Evolutionary conservation across 2,113 vertebrate species (phyloP), one percentile per base, ranked within the genome.

Genomic region (Halcyon malimbica): DNA sequence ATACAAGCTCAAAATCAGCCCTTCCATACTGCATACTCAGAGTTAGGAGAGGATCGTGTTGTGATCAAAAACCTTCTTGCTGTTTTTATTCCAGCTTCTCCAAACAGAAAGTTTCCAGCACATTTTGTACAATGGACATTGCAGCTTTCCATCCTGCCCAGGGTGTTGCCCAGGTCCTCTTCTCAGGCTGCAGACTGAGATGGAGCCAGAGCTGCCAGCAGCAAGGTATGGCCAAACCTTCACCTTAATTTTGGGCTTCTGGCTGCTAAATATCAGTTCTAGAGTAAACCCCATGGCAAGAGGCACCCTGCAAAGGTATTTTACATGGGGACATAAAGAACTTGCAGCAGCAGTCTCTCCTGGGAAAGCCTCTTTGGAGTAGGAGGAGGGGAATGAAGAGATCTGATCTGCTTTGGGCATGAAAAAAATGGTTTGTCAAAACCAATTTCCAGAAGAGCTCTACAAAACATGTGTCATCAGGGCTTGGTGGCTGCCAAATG

Each of bases 311-410:
- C 48, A 26, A 9, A 33, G 16, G 26, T 9, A 16, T 60, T 77
- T 39, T 20, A 5, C 5, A 2, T 12, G 59, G 59, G 48, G 26
- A 26, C 0, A 0, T 16, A 2, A 56, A 14, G 56, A 28, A 6
- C 9, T 3, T 0, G 0, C 0, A 2, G 56, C 50, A 25, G 60
- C 0, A 0, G 6, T 1, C 13, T 25, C 33, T 70, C 46, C 51
- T 54, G 21, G 42, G 37, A 53, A 87, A 87, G 35, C 56, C 18
- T 21, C 16, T 3, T 20, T 0, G 16, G 67, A 70, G 64, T 31
- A 64, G 23, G 33, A 73, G 33, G 51, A 89, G 50, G 25, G 70
- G n/a, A 53, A 17, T 1, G 41, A 29, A 16, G 71, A 57, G 63
- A 39, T 76, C 63, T 60, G 35, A 44, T 2, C 5, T 29, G 48